Conservation (phyloP, 2,888 invertebrate species). For the Aphodius sticticus region DNA sequence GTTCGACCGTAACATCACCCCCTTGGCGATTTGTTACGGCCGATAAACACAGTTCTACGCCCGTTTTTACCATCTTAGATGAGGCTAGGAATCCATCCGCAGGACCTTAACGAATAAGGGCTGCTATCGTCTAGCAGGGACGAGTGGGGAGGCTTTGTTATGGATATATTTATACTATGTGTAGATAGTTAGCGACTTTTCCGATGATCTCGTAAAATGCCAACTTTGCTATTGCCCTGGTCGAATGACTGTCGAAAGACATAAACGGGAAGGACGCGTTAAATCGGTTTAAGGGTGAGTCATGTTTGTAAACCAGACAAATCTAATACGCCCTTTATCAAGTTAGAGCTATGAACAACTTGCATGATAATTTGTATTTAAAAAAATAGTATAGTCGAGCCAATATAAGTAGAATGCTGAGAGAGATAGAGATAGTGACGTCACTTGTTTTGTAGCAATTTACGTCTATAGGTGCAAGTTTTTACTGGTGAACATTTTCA, state of each 20-base stretch:
- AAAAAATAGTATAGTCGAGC: no score
- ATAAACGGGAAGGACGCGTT: neutral
- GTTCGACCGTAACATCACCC: constrained; percentile 50
- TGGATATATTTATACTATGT: constrained; percentile 50
- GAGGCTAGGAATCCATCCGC: constrained; percentile 31
- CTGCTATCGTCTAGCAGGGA: constrained; percentile 31
- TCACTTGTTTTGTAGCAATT: no score
- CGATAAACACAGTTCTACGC: constrained; percentile 55
- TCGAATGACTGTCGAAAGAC: constrained; percentile 31
- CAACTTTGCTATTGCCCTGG: constrained; percentile 35
- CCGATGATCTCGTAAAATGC: constrained; percentile 45
- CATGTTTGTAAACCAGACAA: constrained; percentile 28
- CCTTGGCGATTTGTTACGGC: constrained; percentile 57
- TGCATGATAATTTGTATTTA: no score
- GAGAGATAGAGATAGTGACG: no score
- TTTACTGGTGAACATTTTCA: no score
- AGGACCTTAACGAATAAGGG: constrained; percentile 33
- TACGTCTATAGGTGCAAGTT: no score
- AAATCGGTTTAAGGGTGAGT: constrained; percentile 15
- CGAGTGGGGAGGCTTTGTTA: constrained; percentile 46
- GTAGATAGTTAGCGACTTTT: constrained; percentile 52
- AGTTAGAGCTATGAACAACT: no score
- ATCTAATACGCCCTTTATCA: no score
- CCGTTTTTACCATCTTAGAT: constrained; percentile 53
- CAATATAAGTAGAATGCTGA: no score